Conservation (phyloP, 2,888 invertebrate species). For the Theretra japonica region DNA sequence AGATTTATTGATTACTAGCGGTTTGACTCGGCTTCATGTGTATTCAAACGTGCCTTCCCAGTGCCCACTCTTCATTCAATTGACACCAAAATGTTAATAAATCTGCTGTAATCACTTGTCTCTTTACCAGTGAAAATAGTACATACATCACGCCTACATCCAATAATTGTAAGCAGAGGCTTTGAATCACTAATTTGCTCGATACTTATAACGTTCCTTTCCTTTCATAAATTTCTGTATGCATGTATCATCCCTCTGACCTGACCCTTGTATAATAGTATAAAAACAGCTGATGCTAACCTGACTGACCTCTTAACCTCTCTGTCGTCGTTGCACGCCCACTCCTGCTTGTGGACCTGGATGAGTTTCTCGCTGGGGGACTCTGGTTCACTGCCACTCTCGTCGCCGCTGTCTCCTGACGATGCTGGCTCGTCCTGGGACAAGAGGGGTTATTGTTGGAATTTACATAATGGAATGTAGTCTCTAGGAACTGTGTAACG, state of each 20-base stretch:
- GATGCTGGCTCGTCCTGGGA: conserved; percentile 78
- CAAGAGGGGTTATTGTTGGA: conserved; percentile 34
- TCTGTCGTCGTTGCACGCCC: conserved; percentile 60
- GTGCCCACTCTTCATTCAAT: not conserved
- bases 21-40: not conserved
- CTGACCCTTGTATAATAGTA: no score
- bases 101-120: no score
- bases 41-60: not conserved
- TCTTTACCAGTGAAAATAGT: no score
- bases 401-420: conserved; percentile 81
- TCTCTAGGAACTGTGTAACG: no score
- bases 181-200: no score
- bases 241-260: not conserved
- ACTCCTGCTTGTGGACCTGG: conserved; percentile 66
- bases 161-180: no score
- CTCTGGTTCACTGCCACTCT: conserved; percentile 81
- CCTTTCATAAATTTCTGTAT: no score
- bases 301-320: not conserved
- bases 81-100: no score
- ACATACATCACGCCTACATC: no score
- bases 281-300: no score
- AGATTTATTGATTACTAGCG: not conserved
- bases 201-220: no score
- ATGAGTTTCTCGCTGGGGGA: conserved; percentile 75
- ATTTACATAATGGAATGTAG: not conserved